phyloP scores from a whole-genome alignment of 2,113 vertebrate genomes.

The Myrmecobius fasciatus region DNA sequence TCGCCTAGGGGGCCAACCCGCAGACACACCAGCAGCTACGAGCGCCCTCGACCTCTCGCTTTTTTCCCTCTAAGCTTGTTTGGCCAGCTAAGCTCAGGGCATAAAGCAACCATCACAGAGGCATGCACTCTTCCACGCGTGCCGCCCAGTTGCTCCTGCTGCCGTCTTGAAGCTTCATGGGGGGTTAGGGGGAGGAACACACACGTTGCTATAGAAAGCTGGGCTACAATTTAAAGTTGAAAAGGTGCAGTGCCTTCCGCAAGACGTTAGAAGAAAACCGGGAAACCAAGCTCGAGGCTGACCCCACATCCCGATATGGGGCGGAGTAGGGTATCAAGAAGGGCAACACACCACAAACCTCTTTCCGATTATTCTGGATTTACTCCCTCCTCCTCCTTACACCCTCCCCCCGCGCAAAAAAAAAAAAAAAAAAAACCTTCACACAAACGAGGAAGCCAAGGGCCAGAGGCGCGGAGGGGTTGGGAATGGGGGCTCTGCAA shows the following conservation, averaged over 20 bases:
- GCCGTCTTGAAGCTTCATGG: slow-evolving; percentile 58
- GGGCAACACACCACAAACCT: background rate
- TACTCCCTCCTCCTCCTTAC: background rate
- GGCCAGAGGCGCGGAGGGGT: background rate
- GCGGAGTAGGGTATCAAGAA: background rate
- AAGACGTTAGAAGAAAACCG: background rate
- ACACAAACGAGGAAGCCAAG: slow-evolving; percentile 2
- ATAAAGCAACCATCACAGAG: background rate
- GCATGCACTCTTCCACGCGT: background rate
- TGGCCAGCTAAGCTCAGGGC: background rate
- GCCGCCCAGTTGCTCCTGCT: background rate
- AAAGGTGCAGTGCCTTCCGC: background rate
- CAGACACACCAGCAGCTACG: background rate
- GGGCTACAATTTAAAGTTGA: background rate
- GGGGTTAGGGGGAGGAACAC: background rate
- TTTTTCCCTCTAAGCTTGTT: background rate
- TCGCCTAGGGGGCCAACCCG: background rate
- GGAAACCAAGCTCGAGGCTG: background rate
- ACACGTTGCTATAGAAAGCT: background rate
- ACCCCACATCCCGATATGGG: background rate
- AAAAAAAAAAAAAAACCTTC: background rate
- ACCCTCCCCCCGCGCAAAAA: slow-evolving; percentile 38
- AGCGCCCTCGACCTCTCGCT: background rate
- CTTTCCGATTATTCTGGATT: background rate
- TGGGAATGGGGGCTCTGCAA: background rate